These are phyloP conservation scores for Egretta garzetta DNA, from an alignment of 2,113 vertebrate genomes.

Conservation along the genomic window DNA sequence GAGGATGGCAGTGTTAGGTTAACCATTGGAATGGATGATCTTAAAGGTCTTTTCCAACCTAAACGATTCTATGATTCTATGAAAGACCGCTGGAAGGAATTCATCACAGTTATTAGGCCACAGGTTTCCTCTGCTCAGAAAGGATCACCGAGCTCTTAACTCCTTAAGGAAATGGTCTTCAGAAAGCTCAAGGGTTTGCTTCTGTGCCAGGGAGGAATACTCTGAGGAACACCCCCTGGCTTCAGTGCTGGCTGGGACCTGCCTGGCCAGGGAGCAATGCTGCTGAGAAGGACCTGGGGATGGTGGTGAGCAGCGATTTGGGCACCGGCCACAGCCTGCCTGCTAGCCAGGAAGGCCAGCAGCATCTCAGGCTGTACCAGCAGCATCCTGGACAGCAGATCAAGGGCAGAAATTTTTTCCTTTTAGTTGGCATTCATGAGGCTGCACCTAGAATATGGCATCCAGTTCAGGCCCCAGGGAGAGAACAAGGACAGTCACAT, in stretches of 20 bases:
- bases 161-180: not conserved
- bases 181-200: not conserved
- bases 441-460: not conserved
- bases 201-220: not conserved
- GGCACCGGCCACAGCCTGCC: not conserved
- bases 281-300: not conserved
- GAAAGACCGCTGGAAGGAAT: not conserved
- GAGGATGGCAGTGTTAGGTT: not conserved
- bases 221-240: not conserved
- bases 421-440: not conserved
- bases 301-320: not conserved
- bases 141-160: not conserved
- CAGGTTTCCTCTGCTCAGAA: not conserved
- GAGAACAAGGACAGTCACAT: rapidly evolving
- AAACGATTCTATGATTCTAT: not conserved
- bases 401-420: not conserved
- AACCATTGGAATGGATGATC: no score
- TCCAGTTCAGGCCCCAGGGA: not conserved
- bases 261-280: not conserved
- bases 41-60: no score
- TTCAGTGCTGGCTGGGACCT: no score
- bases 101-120: not conserved
- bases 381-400: not conserved
- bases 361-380: not conserved
- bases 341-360: not conserved